Evolutionary conservation across 1,140 invertebrate species (phyloP), one percentile per base, ranked within the genome.

Genomic region (Myzus persicae): DNA sequence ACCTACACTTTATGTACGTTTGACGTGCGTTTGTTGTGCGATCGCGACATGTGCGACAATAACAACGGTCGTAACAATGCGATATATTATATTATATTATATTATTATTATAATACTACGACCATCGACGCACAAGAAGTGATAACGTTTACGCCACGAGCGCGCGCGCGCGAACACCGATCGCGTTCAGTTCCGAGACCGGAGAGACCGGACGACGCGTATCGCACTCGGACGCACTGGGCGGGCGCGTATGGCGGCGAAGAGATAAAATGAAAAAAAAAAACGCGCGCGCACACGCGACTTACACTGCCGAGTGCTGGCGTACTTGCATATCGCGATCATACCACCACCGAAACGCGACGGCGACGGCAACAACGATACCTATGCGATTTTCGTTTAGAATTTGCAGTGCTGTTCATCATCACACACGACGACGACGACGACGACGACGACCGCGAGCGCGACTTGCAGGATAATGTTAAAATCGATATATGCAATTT

Each of bases 311-410:
- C 7, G 54, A 24, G 24, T 59, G 31, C 59, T 76, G 59, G 31
- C n/a, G 22, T n/a, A 59, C 14, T 20, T 59, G 31, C 31, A 59
- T 59, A 11, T 38, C 26, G 4, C 40, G 48, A 51, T 51, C 48
- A 11, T 26, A 84, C 82, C 82, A 84, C 38, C 40, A 67, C 93
- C 59, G 94, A 48, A 59, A 93, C 26, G 94, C 94, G 54, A 38
- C 36, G 76, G 14, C 76, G 36, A 11, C n/a, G n/a, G 9, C 81
- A 18, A 5, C n/a, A 36, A 8, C 36, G 81, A 40, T n/a, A n/a
- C n/a, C n/a, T n/a, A n/a, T n/a, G n/a, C n/a, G n/a, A n/a, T n/a
- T 76, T 76, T 76, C 20, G 59, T 76, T n/a, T 76, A 18, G 20
- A n/a, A 76, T 76, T n/a, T 76, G 59, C 59, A 76, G n/a, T 76